Base-by-base conservation (phyloP, 2,888 invertebrate species). In the Acrobasis repandana region DNA sequence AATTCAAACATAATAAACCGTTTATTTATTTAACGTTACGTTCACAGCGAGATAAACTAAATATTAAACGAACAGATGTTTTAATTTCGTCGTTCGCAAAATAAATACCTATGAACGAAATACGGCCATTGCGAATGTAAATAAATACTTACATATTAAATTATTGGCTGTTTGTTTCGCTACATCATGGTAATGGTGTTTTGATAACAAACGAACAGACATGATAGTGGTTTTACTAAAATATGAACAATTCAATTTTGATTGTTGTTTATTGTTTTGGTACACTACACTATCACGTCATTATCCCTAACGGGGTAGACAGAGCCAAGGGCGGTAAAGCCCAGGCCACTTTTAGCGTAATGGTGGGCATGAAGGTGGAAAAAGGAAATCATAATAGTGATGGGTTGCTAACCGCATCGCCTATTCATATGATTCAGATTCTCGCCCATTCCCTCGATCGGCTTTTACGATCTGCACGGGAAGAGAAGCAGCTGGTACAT, bases 1-100 rank as follows among this genome's bases (percentile, higher is more conserved):
- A 34, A 10, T 52, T 54, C 38, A 54, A 14, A 11, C 11, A 11
- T 11, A 11, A 15, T 15, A 54, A 54, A 16, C 54, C n/a, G 54
- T 54, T 54, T 54, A 38, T 38, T 54, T 54, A 54, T 54, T 38
- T 38, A 51, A 16, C 6, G 54, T 10, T 11, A 54, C 18, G 38
- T 54, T 54, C 14, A 54, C 54, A 38, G 15, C 36, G 36, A 33
- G 51, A 54, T 54, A 54, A 54, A 36, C 18, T 54, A 54, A 54
- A 54, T 54, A 54, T 54, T 54, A 11, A 15, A 54, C 54, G 38
- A 38, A 54, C 54, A 54, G 54, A 54, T 54, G 38, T 54, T 54
- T 54, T 6, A 54, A 18, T 38, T 38, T 38, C 38, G 11, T 38
- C 11, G 9, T 38, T 38, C 38, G 10, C 38, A 38, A 38, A 38